Evolutionary conservation across 1,140 invertebrate genomes (phyloP), one percentile per base, ranked within the genome.

Genomic region (Drosophila ironensis): DNA sequence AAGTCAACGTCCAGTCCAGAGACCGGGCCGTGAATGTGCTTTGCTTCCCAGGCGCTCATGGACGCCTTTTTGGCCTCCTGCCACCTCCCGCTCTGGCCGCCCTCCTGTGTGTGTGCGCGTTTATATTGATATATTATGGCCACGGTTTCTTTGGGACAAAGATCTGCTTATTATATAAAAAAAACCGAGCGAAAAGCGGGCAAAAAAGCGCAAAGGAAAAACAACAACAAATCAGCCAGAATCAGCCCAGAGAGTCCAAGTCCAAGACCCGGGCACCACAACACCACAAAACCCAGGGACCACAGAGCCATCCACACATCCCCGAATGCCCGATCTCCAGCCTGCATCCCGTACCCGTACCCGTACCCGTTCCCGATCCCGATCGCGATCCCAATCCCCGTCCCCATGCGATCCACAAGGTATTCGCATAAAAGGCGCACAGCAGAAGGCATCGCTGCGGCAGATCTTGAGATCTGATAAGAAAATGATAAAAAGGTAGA

Each of bases 401-500:
- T 56, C 61, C 72, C 54, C 46, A 48, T 52, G 46, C 57, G 46
- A 81, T 52, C 53, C 66, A 48, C 54, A 47, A 27, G 51, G 64
- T 69, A 59, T 69, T 69, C 53, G 51, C 61, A 78, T 78, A 84
- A 84, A 82, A 77, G 72, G 78, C 78, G 78, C 73, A 82, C 78
- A 84, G 78, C 74, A 84, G 74, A 84, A 84, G 80, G 78, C 80
- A 84, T 84, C 78, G 78, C 78, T 82, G 78, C 78, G 80, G 78
- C 78, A 86, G 87, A 88, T 88, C 87, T 88, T 74, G 73, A 72
- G 82, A 88, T 88, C 87, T 88, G 87, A 88, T 88, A 88, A 88
- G 87, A 87, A 87, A 87, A 88, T 88, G 86, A 88, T 88, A 88
- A 88, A 88, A 88, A 82, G 87, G 80, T 84, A 88, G 87, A 88